Conservation (phyloP, 2,797 vertebrate genomes). For the Halcyon leucocephala region DNA sequence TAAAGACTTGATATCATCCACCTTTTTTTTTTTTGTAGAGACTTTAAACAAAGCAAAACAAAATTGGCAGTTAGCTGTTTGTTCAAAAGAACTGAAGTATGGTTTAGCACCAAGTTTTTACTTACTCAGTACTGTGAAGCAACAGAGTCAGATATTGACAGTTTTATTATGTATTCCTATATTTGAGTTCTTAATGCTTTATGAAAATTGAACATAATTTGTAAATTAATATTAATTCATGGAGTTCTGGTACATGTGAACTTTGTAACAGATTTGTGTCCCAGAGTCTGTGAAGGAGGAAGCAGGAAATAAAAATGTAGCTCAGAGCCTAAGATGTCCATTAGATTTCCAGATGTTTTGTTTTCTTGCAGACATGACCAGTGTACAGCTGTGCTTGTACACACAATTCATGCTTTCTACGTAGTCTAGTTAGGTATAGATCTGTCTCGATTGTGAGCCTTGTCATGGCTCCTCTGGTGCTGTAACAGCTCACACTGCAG, state of each 20-base stretch:
- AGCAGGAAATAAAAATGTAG: neutral
- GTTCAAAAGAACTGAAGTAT: neutral
- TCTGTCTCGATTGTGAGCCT: neutral
- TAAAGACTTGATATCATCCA: neutral
- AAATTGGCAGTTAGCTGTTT: neutral
- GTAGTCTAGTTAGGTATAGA: neutral
- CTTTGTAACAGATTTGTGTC: neutral
- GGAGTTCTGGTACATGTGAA: neutral
- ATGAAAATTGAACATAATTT: neutral
- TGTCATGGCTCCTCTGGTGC: neutral
- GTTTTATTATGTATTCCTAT: neutral
- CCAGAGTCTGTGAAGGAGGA: neutral
- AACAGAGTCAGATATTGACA: neutral
- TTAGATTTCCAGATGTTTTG: neutral
- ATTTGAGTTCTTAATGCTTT: neutral
- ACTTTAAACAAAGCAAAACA: neutral
- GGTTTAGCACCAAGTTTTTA: neutral
- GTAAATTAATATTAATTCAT: neutral
- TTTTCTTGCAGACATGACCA: neutral
- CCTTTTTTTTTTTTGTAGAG: neutral
- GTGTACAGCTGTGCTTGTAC: neutral
- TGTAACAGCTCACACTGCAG: neutral
- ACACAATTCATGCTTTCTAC: neutral
- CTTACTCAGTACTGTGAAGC: neutral
- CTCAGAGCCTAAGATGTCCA: neutral